Base-by-base conservation (phyloP, 1,140 invertebrate species). In the Pristionchus pacificus region DNA sequence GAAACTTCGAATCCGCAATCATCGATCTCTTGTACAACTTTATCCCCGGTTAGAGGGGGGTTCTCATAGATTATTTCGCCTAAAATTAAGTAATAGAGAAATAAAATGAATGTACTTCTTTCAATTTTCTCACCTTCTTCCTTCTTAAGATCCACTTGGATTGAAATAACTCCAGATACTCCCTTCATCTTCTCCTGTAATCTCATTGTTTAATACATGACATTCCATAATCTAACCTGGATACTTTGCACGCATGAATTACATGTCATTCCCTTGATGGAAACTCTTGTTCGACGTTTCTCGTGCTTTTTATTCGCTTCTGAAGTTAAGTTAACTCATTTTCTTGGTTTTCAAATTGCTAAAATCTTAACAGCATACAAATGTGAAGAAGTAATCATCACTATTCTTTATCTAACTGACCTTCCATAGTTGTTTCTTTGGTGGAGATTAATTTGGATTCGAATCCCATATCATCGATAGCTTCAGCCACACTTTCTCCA, bases 201-300 rank as follows among this genome's bases (percentile, higher is more conserved):
- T 19, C 6, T 49, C 38, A 10, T 49, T 19, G 6, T 19, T 10
- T 49, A 10, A 6, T 49, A 49, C 38, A 49, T 49, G 19, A 49
- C 38, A 49, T 49, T 49, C 38, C 19, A 49, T 19, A 6, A 19
- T 49, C 6, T 49, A n/a, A 49, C 38, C 38, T 98, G 95, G 71
- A 98, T 97, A 33, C 92, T 92, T 30, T 90, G 89, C 2, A 97
- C 93, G 86, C 94, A 97, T 10, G 92, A 94, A 25, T 91, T 92
- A 85, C 94, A 97, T 0, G 94, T 97, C 94, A 98, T 97, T 31
- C 95, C 80, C 67, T 66, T 67, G 66, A 77, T 75, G 29, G 58
- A 74, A 2, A 60, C 31, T 13, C 61, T n/a, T 55, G 63, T 57
- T 74, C 25, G 59, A 31, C 30, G 33, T 58, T 68, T 13, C 60